These are phyloP conservation scores for Pelusios castaneus DNA, from an alignment of 2,113 vertebrate genomes.

Conservation along the genomic window DNA sequence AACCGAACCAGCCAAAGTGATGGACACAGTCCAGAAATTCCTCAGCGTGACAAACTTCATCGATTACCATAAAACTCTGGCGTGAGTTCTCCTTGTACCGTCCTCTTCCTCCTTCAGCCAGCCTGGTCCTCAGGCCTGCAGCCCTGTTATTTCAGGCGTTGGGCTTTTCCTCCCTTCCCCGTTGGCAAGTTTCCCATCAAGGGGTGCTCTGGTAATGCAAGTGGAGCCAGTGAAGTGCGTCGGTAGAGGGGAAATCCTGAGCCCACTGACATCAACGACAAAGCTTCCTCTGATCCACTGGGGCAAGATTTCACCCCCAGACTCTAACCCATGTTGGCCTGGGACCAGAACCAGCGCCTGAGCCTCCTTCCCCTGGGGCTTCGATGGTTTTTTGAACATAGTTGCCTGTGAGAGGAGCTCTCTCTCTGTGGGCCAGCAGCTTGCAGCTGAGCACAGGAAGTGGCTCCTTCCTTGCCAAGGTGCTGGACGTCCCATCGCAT, in stretches of 20 bases:
- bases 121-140: not conserved
- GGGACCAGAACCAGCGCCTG: not conserved
- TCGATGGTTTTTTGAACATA: not conserved
- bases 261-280: not conserved
- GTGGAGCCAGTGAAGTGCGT: fast-evolving
- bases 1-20: constrained; percentile 92
- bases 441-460: not conserved
- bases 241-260: not conserved
- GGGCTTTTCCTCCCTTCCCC: not conserved
- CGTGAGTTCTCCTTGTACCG: constrained; percentile 80
- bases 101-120: not conserved
- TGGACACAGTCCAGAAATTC: constrained; percentile 97
- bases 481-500: not conserved
- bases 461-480: too few species aligned
- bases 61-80: constrained; percentile 94
- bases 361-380: not conserved
- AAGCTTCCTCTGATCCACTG: not conserved
- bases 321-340: not conserved
- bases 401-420: not conserved
- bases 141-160: not conserved
- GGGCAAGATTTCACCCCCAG: not conserved
- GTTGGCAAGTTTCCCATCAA: not conserved
- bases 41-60: constrained; percentile 85
- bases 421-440: not conserved
- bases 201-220: not conserved